Evolutionary conservation across 1,140 invertebrate genomes (phyloP), one percentile per base, ranked within the genome.

Genomic region (Drosophila auraria): DNA sequence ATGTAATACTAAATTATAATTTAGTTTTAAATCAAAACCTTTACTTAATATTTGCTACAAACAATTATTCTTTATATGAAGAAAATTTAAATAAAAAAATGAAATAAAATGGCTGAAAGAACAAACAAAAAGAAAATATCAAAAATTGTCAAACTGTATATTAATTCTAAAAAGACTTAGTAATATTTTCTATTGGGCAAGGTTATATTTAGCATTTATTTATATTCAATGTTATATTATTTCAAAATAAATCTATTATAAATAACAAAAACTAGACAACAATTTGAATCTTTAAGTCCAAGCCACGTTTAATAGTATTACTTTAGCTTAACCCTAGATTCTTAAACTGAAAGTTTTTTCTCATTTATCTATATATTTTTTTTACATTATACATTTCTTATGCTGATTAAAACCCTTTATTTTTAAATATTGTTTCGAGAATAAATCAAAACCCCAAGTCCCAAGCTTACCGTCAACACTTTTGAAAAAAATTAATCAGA

Each of bases 401-500:
- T 36, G 20, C 25, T 4, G 7, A 20, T n/a, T 42, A 23, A 23
- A 45, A 45, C n/a, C 12, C 4, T 23, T 47, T 56, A 17, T 49
- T 15, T 49, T 63, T 70, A 20, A 17, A 49, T 38, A 36, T 33
- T 38, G n/a, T 27, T 36, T 15, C 5, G 11, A 40, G 23, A 38
- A 49, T 57, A 56, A 71, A 56, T 71, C 63, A 66, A 44, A 27
- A 17, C 3, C 6, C 30, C 1, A 33, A 66, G 40, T 15, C 17
- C 17, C 17, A 15, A 20, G 38, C 40, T 54, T 66, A 25, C 9
- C 15, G 12, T 66, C 30, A 54, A 25, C 36, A 23, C 49, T 38
- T 69, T 8, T n/a, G n/a, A 5, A 12, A 36, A 27, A 54, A 30
- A 68, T 54, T 68, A 71, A 56, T 68, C 68, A 56, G 23, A 56